Base-by-base conservation (phyloP, 2,113 vertebrate species). In the Bubo scandiacus region DNA sequence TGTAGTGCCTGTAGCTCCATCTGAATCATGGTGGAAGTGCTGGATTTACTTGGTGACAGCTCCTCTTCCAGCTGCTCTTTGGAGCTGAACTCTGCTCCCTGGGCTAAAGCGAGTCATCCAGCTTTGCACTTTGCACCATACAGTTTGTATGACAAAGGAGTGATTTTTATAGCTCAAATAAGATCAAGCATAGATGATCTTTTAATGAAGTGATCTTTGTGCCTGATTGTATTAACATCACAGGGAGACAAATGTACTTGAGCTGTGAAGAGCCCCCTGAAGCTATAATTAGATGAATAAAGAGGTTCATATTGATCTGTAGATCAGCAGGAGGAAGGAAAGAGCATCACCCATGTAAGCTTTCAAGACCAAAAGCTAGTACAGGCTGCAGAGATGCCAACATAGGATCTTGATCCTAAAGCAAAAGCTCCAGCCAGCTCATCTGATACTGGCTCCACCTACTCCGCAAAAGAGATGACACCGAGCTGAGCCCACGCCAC, bases 201-300 rank as follows among this genome's bases (percentile, higher is more conserved):
- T 93, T 90, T 96, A 97, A 96, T 96, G 92, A 96, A 95, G 90
- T 96, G 92, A 90, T 91, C 81, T 91, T 93, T 94, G 81, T 96
- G 90, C 86, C 86, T 84, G 68, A 94, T 93, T 92, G 57, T 90
- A 92, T 97, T 96, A 97, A 88, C 78, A 83, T 94, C 79, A 83
- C 43, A 55, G 55, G 38, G 84, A 97, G 92, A 95, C 78, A 94
- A 91, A 96, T 90, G 83, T 47, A 79, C 86, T 75, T 51, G n/a
- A 84, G 89, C 82, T 87, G 90, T 1, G 3, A 87, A 88, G 23
- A 94, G 45, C 51, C 61, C 81, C 90, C 73, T 73, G 85, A 91
- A 97, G 93, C 94, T 91, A 78, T 94, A 93, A 93, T 92, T 85
- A 96, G 75, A 86, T 94, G 47, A 91, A 95, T 88, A 89, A 89